These are phyloP conservation scores for Pachyuromys duprasi DNA, from an alignment of 2,797 vertebrate species.

Conservation along the genomic window DNA sequence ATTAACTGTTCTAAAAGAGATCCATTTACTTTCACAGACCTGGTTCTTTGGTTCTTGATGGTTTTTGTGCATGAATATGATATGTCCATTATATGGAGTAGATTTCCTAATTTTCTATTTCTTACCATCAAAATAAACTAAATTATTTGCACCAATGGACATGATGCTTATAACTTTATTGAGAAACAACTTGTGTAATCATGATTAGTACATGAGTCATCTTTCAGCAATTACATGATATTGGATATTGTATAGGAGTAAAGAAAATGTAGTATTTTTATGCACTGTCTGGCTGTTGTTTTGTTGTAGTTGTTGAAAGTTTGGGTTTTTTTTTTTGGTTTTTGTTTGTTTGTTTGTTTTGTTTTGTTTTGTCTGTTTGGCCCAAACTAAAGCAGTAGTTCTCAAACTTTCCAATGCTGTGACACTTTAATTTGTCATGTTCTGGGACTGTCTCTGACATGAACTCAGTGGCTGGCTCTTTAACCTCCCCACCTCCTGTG, in stretches of 20 bases:
- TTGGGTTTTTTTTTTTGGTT: neutral
- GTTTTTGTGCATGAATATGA: neutral
- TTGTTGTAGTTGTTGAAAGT: neutral
- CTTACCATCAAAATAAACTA: neutral
- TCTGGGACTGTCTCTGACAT: no score
- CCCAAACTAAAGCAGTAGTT: neutral
- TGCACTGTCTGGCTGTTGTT: neutral
- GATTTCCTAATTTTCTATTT: neutral
- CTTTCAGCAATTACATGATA: neutral
- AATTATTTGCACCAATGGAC: neutral
- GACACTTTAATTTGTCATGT: neutral
- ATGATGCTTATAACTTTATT: neutral
- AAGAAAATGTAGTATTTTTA: neutral
- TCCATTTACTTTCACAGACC: neutral
- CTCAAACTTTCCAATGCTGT: neutral
- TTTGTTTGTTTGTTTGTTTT: neutral
- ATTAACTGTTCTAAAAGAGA: neutral
- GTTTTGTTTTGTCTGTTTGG: neutral
- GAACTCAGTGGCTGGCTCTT: no score
- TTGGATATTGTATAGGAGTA: neutral
- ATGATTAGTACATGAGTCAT: neutral
- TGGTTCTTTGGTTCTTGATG: neutral
- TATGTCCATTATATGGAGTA: neutral
- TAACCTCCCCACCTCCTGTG: no score
- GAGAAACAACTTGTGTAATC: neutral